These are phyloP conservation scores for Potorous gilbertii DNA, from an alignment of 2,797 vertebrate species.

Conservation along the genomic window DNA sequence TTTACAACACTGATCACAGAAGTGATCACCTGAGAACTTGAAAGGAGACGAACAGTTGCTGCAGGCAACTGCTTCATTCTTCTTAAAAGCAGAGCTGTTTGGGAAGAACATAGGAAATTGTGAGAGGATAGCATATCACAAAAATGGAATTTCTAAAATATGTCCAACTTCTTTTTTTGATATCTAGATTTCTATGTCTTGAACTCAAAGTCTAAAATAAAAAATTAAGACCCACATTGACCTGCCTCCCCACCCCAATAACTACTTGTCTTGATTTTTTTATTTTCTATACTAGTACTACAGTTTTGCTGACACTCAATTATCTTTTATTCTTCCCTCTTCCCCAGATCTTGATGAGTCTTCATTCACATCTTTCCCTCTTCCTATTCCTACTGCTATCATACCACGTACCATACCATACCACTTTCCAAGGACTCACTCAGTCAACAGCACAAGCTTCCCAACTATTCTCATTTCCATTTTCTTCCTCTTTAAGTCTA, in stretches of 20 bases:
- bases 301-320: not conserved
- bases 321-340: not conserved
- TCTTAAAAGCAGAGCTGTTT: constrained; percentile 62
- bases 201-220: not conserved
- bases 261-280: not conserved
- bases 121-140: not conserved
- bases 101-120: not conserved
- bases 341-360: not conserved
- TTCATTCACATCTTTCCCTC: not conserved
- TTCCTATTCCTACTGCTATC: not conserved
- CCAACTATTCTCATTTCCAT: constrained; percentile 9
- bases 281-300: not conserved
- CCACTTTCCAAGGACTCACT: not conserved
- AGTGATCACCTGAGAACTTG: constrained; percentile 95
- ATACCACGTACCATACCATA: not conserved
- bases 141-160: not conserved
- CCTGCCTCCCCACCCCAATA: not conserved
- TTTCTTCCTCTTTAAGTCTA: not conserved
- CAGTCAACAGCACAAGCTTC: not conserved
- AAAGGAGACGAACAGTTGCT: constrained; percentile 92
- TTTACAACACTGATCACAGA: constrained; percentile 95
- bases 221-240: not conserved
- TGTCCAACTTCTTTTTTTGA: not conserved
- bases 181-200: not conserved
- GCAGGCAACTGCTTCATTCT: constrained; percentile 93